Base-by-base conservation (phyloP, 2,888 invertebrate species). In the Marronus borbonicus region DNA sequence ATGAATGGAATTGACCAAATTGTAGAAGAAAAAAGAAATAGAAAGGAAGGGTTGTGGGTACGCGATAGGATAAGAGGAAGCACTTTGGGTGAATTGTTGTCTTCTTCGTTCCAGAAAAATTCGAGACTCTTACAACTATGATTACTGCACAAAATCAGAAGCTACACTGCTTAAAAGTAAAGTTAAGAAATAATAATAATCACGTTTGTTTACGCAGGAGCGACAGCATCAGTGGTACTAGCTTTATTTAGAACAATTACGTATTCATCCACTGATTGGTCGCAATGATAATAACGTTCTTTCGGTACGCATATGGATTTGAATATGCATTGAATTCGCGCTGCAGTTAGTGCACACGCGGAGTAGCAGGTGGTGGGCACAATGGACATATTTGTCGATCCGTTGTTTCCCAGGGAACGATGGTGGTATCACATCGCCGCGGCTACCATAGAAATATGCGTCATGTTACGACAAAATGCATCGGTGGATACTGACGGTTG, bases 201-300 rank as follows among this genome's bases (percentile, higher is more conserved):
- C 1, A 24, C 24, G 24, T 24, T 24, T 24, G 24, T 24, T 24
- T 24, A 24, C 24, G 24, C 24, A 24, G 2, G 2, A 24, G 24
- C 2, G 24, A 24, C 0, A 24, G 24, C 2, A 24, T 31, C 17
- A 39, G 12, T 24, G 39, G 65, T 77, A 39, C 44, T 49, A 49
- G 50, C 83, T 84, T 83, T 84, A 84, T 85, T 82, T 81, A 83
- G 83, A 84, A 84, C 84, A 84, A 84, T 83, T 81, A 81, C 78
- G 78, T 79, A 81, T 83, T 84, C 82, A 81, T 81, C 83, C 83
- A 81, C 65, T 65, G 79, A 76, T 79, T 77, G 75, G 70, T 39
- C 58, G 75, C 66, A 76, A 80, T 80, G 78, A 81, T 80, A 81
- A 80, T 76, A 72, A 76, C 31, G 49, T 76, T 69, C 28, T 5